Evolutionary conservation across 2,113 vertebrate genomes (phyloP), one percentile per base, ranked within the genome.

Genomic region (Colaptes auratus): DNA sequence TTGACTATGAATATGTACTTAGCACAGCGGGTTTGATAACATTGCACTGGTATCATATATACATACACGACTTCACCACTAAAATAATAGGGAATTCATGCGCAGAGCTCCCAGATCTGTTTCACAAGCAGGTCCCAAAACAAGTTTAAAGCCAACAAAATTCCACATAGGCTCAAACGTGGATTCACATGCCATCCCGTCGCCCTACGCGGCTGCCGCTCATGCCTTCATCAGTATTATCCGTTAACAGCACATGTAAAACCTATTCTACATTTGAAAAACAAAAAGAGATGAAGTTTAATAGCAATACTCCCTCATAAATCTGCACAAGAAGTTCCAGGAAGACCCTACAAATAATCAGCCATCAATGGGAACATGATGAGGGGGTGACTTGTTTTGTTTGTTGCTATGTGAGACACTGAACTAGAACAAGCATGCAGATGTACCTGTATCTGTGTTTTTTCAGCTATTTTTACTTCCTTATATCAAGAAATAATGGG

Each of bases 11-110:
- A 89, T 59, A 63, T 20, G 66, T 80, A 81, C 73, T 87, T 86
- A 91, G 88, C 96, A 94, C 92, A 89, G 81, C 44, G 58, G 75
- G 82, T 96, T 92, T 90, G 88, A 82, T 76, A 76, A 15, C 88
- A 48, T 74, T 92, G 83, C 89, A 88, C 92, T 86, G 86, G 78
- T 93, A 33, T 92, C 87, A 60, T 70, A 10, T 30, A 82, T 5
- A 25, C 72, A 18, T 36, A 52, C 0, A 0, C 71, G 60, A 19
- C 65, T 92, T 88, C 90, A 61, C 88, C 77, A 60, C 65, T 61
- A 50, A 88, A 67, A 13, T 35, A 28, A 48, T 11, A 21, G 39
- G 82, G 76, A 90, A 75, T 86, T 71, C 65, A 17, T 48, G 42
- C 86, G 59, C 76, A 74, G 58, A 86, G 59, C 63, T 94, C 76